A percentile compares a stretch with the other conserved stretches of the same genome.
Evolutionary conservation across 2,113 vertebrate species (phyloP).

Genomic region (Petrocephalus microphthalmus): DNA sequence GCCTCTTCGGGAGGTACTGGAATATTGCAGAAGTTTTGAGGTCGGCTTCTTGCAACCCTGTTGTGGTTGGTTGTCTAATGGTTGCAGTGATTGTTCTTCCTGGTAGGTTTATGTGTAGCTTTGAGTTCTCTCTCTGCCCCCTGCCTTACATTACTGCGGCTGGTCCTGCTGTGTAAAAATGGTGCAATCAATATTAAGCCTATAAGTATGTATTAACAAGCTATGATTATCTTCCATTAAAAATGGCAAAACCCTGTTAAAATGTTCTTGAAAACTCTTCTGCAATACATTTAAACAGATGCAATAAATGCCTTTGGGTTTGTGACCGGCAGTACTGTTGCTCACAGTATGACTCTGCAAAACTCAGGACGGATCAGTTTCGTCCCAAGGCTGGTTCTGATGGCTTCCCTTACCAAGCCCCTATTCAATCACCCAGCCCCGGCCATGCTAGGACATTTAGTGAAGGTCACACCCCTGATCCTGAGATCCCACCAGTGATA

Average conservation of each 20-base stretch:
- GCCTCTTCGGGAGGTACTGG: not conserved
- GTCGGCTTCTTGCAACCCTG: not conserved
- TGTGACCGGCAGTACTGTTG: not conserved
- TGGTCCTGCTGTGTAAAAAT: not conserved
- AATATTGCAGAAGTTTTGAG: not conserved
- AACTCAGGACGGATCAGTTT: constrained; percentile 23
- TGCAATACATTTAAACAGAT: not conserved
- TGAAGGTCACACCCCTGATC: not conserved
- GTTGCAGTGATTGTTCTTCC: not conserved
- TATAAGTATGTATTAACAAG: constrained; percentile 8
- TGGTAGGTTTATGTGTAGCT: not conserved
- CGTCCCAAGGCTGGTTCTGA: not conserved
- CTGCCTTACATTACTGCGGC: not conserved
- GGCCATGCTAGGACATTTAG: not conserved
- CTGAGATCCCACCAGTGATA: not conserved
- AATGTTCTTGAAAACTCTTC: not conserved
- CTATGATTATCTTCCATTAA: constrained; percentile 14
- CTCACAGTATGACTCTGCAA: not conserved
- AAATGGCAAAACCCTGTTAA: constrained; percentile 24
- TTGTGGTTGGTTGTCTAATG: not conserved
- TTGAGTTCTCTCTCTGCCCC: not conserved
- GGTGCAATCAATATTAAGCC: not conserved
- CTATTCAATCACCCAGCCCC: not conserved
- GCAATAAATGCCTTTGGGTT: constrained; percentile 13
- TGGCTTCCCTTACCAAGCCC: not conserved